Conservation (phyloP, 2,113 vertebrate species). For the Orthochromis malagaraziensis region DNA sequence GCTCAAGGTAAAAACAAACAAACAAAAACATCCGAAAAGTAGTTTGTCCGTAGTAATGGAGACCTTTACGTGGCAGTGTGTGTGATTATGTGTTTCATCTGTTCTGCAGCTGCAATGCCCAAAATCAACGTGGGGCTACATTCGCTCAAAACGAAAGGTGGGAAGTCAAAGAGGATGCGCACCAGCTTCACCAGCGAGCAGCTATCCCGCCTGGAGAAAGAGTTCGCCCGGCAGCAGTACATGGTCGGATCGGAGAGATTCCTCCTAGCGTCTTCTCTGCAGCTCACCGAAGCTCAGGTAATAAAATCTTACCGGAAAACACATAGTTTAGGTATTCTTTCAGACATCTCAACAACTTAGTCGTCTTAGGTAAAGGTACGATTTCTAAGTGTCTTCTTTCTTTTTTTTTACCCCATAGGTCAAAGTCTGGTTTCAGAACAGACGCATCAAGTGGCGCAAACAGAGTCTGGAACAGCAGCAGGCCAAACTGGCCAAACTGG, state of each 20-base stretch:
- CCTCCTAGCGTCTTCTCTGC: constrained; percentile 74
- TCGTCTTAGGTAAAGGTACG: background rate
- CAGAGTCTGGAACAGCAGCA: constrained; percentile 81
- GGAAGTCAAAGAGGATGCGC: constrained; percentile 77
- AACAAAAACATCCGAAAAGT: background rate
- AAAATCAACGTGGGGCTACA: constrained; percentile 58
- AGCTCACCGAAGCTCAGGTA: constrained; percentile 80
- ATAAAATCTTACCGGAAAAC: background rate
- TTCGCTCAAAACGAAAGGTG: constrained; percentile 60
- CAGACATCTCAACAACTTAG: background rate
- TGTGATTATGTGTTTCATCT: background rate
- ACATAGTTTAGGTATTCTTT: background rate
- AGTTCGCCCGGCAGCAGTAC: constrained; percentile 80
- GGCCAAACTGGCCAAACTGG: constrained; percentile 76
- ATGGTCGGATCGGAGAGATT: constrained; percentile 80
- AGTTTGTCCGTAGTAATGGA: background rate
- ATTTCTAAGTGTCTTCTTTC: background rate
- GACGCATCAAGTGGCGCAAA: constrained; percentile 80
- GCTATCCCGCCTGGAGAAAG: constrained; percentile 79
- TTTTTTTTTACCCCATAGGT: constrained; percentile 47
- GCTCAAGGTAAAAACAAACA: constrained; percentile 63
- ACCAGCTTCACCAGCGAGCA: constrained; percentile 83
- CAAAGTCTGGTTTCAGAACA: constrained; percentile 81
- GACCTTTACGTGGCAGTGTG: background rate
- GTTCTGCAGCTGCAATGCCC: constrained; percentile 59